Conservation (phyloP, 1,140 invertebrate species). For the Gyrodactylus salaris region DNA sequence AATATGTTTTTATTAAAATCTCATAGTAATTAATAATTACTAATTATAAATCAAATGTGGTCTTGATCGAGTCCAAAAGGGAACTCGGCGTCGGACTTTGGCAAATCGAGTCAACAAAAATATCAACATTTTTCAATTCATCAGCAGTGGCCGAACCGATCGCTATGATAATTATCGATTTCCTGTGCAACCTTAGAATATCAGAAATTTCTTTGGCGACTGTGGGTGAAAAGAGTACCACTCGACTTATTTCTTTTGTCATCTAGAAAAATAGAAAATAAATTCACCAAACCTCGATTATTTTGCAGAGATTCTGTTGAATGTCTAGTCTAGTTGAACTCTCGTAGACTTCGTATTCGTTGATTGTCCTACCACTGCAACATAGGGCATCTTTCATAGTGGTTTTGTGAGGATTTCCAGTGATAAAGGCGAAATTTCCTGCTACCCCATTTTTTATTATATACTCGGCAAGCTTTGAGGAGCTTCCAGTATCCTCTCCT, state of each 20-base stretch:
- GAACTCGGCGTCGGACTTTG: neutral
- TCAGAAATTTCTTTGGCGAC: neutral
- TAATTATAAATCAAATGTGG: neutral
- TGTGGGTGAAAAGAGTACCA: neutral
- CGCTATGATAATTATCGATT: neutral
- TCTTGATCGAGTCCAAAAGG: neutral
- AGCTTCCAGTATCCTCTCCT: neutral
- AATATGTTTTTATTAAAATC: neutral
- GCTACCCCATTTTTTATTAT: neutral
- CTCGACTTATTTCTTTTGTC: neutral
- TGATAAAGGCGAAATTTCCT: neutral
- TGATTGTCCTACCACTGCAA: neutral
- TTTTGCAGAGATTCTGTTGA: too few species aligned
- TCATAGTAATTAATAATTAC: neutral
- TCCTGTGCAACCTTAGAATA: neutral
- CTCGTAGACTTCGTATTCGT: neutral
- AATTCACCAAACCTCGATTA: too few species aligned
- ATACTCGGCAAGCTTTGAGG: neutral
- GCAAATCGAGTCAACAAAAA: neutral
- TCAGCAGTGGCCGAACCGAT: neutral
- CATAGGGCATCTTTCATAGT: neutral
- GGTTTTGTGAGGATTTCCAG: neutral
- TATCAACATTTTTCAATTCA: neutral
- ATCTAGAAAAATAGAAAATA: neutral
- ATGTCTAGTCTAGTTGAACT: neutral